These are phyloP conservation scores for Phylloscopus whistleri DNA, from an alignment of 2,113 vertebrate genomes.

Conservation along the genomic window DNA sequence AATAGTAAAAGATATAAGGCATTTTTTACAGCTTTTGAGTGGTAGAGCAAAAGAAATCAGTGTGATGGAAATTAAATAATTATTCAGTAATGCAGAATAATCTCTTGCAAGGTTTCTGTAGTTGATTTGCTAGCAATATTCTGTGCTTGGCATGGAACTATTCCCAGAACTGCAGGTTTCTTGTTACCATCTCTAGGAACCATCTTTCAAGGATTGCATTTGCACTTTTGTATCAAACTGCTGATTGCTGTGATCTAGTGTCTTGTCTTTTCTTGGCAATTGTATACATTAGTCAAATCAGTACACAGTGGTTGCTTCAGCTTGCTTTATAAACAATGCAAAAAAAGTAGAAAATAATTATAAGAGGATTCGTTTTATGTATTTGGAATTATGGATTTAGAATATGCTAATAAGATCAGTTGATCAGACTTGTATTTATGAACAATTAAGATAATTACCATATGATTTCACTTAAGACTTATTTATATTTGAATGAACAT, in stretches of 20 bases:
- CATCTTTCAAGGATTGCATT: neutral
- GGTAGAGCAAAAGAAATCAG: neutral
- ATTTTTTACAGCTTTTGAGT: slow-evolving; percentile 1
- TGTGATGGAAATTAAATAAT: neutral
- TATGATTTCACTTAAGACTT: neutral
- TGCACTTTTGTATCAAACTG: neutral
- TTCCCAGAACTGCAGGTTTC: neutral
- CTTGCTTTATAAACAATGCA: neutral
- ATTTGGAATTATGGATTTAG: neutral
- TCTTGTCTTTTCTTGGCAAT: neutral
- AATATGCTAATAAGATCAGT: neutral
- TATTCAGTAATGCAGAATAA: neutral
- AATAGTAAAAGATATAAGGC: neutral
- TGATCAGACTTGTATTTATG: neutral
- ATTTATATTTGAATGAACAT: neutral
- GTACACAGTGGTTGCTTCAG: neutral
- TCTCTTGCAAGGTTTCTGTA: neutral
- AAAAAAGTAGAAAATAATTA: neutral
- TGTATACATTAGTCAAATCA: neutral
- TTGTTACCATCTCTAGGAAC: neutral
- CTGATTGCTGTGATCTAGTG: neutral
- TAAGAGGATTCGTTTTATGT: neutral
- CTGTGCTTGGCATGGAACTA: neutral
- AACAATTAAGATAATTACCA: neutral
- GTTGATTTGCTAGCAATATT: neutral